Conservation (phyloP, 2,888 invertebrate genomes). For the Hedya salicella region DNA sequence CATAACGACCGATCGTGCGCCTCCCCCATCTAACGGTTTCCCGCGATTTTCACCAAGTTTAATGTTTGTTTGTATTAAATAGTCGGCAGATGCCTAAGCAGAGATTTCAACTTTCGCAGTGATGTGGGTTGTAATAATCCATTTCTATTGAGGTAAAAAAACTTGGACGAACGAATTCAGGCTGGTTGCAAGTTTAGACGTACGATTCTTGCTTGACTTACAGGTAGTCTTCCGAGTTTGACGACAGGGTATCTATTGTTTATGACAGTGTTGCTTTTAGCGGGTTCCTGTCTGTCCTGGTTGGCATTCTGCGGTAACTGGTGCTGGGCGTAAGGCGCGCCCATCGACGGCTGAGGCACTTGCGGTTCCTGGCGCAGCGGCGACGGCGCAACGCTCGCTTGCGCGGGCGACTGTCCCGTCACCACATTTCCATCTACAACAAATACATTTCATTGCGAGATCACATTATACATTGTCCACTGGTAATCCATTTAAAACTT, state of each 20-base stretch:
- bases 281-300: conserved; percentile 70
- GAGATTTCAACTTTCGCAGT: too few species aligned
- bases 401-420: conserved; percentile 86
- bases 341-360: conserved; percentile 81
- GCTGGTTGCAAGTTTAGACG: too few species aligned
- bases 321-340: conserved; percentile 71
- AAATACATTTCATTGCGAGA: background rate
- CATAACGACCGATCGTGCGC: too few species aligned
- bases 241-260: conserved; percentile 79
- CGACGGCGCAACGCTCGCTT: conserved; percentile 86
- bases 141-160: too few species aligned
- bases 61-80: too few species aligned
- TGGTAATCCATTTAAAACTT: conserved; percentile 7
- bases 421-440: conserved; percentile 74
- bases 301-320: conserved; percentile 52
- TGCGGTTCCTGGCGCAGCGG: conserved; percentile 81
- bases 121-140: too few species aligned
- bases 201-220: conserved; percentile 56
- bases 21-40: too few species aligned
- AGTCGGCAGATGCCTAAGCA: too few species aligned
- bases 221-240: conserved; percentile 80
- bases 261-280: conserved; percentile 60
- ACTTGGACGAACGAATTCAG: too few species aligned
- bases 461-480: background rate
- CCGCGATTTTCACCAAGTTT: too few species aligned